Conservation (phyloP, 2,797 vertebrate species). For the Galaxias olidus region DNA sequence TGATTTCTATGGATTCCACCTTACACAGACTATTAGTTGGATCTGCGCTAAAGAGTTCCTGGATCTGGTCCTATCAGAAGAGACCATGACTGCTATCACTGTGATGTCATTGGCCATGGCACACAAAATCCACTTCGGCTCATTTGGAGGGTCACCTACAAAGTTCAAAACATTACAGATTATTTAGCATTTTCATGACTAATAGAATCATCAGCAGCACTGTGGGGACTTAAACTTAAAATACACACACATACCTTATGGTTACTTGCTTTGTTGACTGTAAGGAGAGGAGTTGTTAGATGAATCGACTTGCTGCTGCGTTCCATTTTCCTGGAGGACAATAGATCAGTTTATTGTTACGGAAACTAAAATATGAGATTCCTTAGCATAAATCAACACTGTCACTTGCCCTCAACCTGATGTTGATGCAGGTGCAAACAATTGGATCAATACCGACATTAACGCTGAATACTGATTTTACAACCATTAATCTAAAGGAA, state of each 20-base stretch:
- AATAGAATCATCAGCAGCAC: no score
- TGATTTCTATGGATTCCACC: constrained; percentile 85
- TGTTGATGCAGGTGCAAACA: no score
- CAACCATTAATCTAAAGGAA: no score
- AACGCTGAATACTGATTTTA: no score
- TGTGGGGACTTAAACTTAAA: neutral
- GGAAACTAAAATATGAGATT: no score
- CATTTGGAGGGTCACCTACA: constrained; percentile 25
- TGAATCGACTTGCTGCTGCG: constrained; percentile 92
- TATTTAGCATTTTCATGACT: neutral
- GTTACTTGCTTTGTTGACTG: constrained; percentile 98
- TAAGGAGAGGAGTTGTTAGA: constrained; percentile 97
- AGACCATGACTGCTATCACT: constrained; percentile 84
- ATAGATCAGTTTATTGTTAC: no score
- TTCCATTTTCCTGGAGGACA: constrained; percentile 84
- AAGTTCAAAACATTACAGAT: no score
- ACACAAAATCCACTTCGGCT: constrained; percentile 59
- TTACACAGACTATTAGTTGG: constrained; percentile 78
- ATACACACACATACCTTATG: constrained; percentile 77
- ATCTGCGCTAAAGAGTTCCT: constrained; percentile 96
- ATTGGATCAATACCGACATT: no score
- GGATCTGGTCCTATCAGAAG: constrained; percentile 94
- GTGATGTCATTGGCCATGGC: constrained; percentile 57
- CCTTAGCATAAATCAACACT: no score
- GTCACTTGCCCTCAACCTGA: no score